phyloP scores from a whole-genome alignment of 2,797 vertebrate genomes.

The Microhierax caerulescens region DNA sequence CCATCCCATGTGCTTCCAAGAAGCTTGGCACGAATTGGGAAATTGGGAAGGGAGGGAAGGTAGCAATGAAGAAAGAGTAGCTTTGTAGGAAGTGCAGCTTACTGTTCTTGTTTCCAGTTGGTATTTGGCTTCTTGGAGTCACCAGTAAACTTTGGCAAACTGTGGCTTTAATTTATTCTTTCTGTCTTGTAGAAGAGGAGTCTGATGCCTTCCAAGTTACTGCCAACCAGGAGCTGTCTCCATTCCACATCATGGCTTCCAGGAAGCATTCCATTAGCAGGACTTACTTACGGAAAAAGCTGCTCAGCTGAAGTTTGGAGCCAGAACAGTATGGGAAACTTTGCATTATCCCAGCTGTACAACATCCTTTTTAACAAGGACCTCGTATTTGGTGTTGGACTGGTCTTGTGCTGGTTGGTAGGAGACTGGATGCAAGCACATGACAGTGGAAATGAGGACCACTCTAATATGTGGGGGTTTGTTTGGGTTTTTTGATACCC shows the following conservation, averaged over 20 bases:
- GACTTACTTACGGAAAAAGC: slow-evolving; percentile 87
- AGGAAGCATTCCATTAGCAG: slow-evolving; percentile 65
- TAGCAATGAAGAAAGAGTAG: not conserved
- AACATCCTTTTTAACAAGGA: not conserved
- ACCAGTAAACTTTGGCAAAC: not conserved
- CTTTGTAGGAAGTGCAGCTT: not conserved
- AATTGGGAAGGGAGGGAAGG: not conserved
- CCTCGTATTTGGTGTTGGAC: not conserved
- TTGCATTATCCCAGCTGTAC: not conserved
- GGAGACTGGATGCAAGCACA: not conserved
- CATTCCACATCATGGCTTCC: slow-evolving; percentile 63
- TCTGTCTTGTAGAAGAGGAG: slow-evolving; percentile 45
- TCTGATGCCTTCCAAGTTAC: not conserved
- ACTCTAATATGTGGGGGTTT: not conserved
- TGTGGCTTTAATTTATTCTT: not conserved
- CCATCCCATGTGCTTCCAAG: fast-evolving
- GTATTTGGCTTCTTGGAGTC: not conserved
- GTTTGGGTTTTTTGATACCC: not conserved
- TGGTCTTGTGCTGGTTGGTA: not conserved
- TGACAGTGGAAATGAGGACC: not conserved
- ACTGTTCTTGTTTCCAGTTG: not conserved
- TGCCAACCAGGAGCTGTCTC: slow-evolving; percentile 72
- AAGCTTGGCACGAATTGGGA: not conserved
- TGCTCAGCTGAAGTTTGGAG: slow-evolving; percentile 72
- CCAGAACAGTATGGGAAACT: not conserved